phyloP scores from a whole-genome alignment of 2,888 invertebrate genomes.

The Autographa pulchrina region DNA sequence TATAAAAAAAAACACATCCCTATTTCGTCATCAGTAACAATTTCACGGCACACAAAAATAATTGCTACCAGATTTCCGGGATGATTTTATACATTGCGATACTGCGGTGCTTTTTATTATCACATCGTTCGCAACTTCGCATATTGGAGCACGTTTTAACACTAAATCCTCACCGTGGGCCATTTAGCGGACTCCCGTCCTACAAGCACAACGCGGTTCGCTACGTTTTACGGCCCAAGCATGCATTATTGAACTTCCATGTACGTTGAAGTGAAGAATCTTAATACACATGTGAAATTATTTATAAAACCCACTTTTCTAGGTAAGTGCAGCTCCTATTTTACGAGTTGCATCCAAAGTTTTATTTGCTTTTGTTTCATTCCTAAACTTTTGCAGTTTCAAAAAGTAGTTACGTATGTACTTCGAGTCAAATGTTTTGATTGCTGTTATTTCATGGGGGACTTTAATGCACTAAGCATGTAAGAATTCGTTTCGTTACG shows the following conservation, averaged over 20 bases:
- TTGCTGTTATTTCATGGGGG: conserved; percentile 33
- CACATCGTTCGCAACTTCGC: conserved; percentile 81
- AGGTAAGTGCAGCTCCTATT: conserved; percentile 43
- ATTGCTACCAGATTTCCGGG: conserved; percentile 56
- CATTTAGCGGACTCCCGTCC: conserved; percentile 80
- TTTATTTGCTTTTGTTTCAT: conserved; percentile 15
- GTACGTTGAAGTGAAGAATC: conserved; percentile 74
- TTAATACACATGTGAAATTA: conserved; percentile 72
- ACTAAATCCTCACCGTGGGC: conserved; percentile 81
- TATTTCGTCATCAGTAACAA: conserved; percentile 48
- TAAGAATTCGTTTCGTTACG: conserved; percentile 52
- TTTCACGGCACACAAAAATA: conserved; percentile 47
- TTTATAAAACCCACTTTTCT: conserved; percentile 65
- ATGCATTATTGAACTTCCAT: conserved; percentile 81
- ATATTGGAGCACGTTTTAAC: conserved; percentile 82
- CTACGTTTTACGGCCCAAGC: conserved; percentile 78
- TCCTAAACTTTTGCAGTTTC: conserved; percentile 15
- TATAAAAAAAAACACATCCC: conserved; percentile 4
- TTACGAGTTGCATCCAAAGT: conserved; percentile 17
- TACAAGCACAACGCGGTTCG: conserved; percentile 59
- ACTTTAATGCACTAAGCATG: conserved; percentile 32
- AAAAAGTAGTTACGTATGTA: conserved; percentile 11
- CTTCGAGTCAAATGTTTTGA: conserved; percentile 10
- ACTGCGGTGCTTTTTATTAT: conserved; percentile 76
- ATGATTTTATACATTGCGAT: conserved; percentile 69